phyloP scores from a whole-genome alignment of 2,888 invertebrate genomes.

The Trilocha varians region DNA sequence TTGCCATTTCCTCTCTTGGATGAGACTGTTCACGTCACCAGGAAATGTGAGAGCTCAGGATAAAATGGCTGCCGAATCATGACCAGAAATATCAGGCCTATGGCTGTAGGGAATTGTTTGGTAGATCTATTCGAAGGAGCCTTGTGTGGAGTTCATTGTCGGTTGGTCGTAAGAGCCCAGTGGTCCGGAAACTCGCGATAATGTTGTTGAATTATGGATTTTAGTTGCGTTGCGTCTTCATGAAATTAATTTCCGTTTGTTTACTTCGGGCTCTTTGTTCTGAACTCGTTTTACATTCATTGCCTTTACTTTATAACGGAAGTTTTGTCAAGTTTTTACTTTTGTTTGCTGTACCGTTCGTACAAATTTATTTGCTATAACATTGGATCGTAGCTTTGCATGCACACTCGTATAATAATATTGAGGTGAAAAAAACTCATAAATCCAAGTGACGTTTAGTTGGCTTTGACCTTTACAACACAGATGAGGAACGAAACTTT shows the following conservation, averaged over 20 bases:
- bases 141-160: constrained; percentile 22
- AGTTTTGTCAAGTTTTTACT: background rate
- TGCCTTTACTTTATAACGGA: background rate
- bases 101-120: constrained; percentile 14
- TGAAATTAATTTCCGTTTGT: constrained; percentile 27
- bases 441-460: too few species aligned
- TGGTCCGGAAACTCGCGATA: constrained; percentile 57
- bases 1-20: constrained; percentile 10
- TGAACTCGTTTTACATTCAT: background rate
- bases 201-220: constrained; percentile 50
- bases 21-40: constrained; percentile 13
- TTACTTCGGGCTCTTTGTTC: constrained; percentile 11
- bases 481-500: too few species aligned
- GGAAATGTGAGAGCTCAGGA: constrained; percentile 22
- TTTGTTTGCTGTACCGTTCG: too few species aligned
- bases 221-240: constrained; percentile 20
- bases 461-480: too few species aligned
- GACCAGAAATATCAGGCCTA: constrained; percentile 23
- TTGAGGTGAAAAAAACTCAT: too few species aligned
- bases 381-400: too few species aligned
- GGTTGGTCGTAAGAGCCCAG: constrained; percentile 33
- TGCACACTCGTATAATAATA: too few species aligned
- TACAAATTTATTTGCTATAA: too few species aligned
- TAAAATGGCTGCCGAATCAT: constrained; percentile 24
- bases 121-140: constrained; percentile 9